Percentiles rank a stretch among this genome's conserved stretches.
Evolutionary conservation across 2,113 vertebrate species (phyloP).

Genomic region (Prietella phreatophila): DNA sequence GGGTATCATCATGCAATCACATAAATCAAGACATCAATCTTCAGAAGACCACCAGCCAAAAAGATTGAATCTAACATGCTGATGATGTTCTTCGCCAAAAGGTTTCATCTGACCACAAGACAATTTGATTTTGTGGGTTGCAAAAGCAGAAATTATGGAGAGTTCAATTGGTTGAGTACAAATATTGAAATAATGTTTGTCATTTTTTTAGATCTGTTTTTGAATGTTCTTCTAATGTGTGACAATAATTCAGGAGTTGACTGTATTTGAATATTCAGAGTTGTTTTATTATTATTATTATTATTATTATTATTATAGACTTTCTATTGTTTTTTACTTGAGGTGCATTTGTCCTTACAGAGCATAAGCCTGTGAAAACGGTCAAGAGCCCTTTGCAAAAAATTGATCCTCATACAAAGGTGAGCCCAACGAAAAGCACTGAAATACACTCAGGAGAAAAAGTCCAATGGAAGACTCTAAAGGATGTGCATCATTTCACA

Average conservation of each 20-base stretch:
- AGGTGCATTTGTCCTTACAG: slow-evolving; percentile 23
- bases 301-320: too few relatives aligned
- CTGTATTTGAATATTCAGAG: not conserved
- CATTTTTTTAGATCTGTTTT: not conserved
- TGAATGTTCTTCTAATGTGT: not conserved
- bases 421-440: slow-evolving; percentile 1
- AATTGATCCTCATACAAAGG: slow-evolving; percentile 8
- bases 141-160: not conserved
- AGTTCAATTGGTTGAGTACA: not conserved
- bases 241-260: not conserved
- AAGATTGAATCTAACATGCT: not conserved
- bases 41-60: not conserved
- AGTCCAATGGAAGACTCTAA: slow-evolving; percentile 17
- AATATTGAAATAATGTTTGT: not conserved
- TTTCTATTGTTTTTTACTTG: not conserved
- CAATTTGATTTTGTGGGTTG: not conserved
- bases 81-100: not conserved
- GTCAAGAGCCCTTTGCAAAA: slow-evolving; percentile 10
- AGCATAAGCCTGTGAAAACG: slow-evolving; percentile 30
- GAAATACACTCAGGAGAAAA: slow-evolving; percentile 25
- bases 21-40: not conserved
- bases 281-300: not conserved
- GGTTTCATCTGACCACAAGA: not conserved
- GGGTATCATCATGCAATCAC: not conserved
- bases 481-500: slow-evolving; percentile 29